These are phyloP conservation scores for Piscicola geometra DNA, from an alignment of 2,888 invertebrate genomes.

Conservation along the genomic window DNA sequence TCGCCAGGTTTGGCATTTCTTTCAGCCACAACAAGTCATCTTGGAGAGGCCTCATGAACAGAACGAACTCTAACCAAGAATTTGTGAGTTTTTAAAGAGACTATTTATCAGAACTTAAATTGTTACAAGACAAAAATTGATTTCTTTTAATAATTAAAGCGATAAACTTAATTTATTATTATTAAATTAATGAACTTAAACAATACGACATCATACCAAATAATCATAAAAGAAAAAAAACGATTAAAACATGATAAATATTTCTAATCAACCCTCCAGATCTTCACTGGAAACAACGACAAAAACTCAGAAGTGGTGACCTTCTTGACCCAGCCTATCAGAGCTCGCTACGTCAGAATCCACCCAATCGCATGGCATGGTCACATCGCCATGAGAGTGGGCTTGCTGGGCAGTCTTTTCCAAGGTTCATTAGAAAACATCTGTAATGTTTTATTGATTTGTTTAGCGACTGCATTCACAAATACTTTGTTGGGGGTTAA, in stretches of 20 bases:
- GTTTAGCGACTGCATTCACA: no score
- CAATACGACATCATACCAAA: neutral
- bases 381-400: constrained; percentile 58
- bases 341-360: constrained; percentile 58
- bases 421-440: constrained; percentile 52
- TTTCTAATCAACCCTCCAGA: no score
- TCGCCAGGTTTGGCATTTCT: constrained; percentile 56
- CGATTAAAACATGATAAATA: neutral
- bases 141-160: neutral
- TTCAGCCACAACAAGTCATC: constrained; percentile 59
- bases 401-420: constrained; percentile 59
- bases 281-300: constrained; percentile 60
- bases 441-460: neutral
- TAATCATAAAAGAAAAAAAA: neutral
- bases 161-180: neutral
- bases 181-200: neutral
- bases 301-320: constrained; percentile 58
- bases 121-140: neutral
- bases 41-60: constrained; percentile 60
- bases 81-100: constrained; percentile 44
- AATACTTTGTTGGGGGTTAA: no score
- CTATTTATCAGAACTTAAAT: neutral
- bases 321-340: constrained; percentile 59
- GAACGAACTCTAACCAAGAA: constrained; percentile 58
- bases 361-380: constrained; percentile 59